A percentile compares a stretch with the other conserved stretches of the same genome.
These are phyloP conservation scores for Epirrita christyi DNA, from an alignment of 2,888 invertebrate species.

Conservation along the genomic window DNA sequence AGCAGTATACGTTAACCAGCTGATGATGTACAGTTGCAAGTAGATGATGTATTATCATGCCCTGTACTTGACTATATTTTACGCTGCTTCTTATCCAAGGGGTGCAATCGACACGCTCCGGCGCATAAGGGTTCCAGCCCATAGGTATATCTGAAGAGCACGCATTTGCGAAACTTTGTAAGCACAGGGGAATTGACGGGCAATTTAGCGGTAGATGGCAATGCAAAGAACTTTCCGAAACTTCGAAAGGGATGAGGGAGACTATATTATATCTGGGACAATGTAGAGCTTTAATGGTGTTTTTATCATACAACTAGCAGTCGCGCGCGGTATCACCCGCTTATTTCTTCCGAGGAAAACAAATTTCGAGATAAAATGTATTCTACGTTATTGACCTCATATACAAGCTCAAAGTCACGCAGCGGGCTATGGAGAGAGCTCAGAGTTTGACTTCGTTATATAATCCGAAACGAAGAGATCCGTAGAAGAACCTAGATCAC, in stretches of 20 bases:
- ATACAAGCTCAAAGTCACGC: no score
- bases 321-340: background rate
- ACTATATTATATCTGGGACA: conserved; percentile 13
- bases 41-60: no score
- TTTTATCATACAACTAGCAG: background rate
- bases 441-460: no score
- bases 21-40: no score
- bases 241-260: conserved; percentile 23
- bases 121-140: conserved; percentile 45
- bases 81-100: conserved; percentile 8
- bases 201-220: conserved; percentile 49
- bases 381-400: no score
- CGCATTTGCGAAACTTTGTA: conserved; percentile 47
- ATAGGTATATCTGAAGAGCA: conserved; percentile 57
- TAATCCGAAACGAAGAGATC: no score
- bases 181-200: conserved; percentile 51
- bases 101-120: conserved; percentile 48
- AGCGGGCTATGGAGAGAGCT: no score
- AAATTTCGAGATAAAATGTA: no score
- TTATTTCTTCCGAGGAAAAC: no score
- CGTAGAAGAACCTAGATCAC: no score
- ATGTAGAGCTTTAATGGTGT: conserved; percentile 27
- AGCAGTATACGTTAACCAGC: background rate
- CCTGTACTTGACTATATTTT: conserved; percentile 3
- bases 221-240: conserved; percentile 41